Conservation (phyloP, 2,888 invertebrate species). For the Phoenoteleia sp. region DNA sequence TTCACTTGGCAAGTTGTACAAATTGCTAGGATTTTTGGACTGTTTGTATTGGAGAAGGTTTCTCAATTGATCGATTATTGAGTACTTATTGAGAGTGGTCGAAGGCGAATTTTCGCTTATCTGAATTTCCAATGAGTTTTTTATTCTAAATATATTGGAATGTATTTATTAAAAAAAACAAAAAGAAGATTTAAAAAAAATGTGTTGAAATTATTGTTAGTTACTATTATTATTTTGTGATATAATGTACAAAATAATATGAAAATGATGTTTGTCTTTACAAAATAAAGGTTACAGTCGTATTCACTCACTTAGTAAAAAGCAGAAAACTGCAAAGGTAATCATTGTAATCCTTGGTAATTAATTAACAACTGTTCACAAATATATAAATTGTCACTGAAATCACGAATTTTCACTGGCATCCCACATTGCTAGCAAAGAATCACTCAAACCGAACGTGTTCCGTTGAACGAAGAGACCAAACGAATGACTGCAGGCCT, state of each 20-base stretch:
- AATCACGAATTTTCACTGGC: constrained; percentile 19
- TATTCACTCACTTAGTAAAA: constrained; percentile 14
- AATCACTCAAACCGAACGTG: constrained; percentile 35
- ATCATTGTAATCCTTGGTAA: constrained; percentile 6
- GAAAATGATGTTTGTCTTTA: too few relatives aligned
- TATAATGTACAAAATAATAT: too few relatives aligned
- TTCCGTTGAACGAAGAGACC: constrained; percentile 34
- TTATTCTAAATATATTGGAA: too few relatives aligned
- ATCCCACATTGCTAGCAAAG: constrained; percentile 35
- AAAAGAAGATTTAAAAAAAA: not conserved
- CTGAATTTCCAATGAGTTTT: too few relatives aligned
- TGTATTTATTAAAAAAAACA: too few relatives aligned
- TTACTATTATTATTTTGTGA: too few relatives aligned
- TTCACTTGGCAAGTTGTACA: constrained; percentile 48
- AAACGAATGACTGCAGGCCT: constrained; percentile 51
- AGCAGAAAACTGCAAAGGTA: not conserved
- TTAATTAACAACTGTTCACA: not conserved
- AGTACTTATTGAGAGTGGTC: too few relatives aligned
- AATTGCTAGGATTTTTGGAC: constrained; percentile 52
- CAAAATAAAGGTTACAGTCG: not conserved
- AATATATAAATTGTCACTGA: constrained; percentile 7
- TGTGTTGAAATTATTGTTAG: too few relatives aligned
- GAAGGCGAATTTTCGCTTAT: too few relatives aligned
- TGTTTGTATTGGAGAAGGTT: not conserved
- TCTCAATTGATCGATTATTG: too few relatives aligned